Conservation (phyloP, 2,113 vertebrate species). For the Cardinalis cardinalis region DNA sequence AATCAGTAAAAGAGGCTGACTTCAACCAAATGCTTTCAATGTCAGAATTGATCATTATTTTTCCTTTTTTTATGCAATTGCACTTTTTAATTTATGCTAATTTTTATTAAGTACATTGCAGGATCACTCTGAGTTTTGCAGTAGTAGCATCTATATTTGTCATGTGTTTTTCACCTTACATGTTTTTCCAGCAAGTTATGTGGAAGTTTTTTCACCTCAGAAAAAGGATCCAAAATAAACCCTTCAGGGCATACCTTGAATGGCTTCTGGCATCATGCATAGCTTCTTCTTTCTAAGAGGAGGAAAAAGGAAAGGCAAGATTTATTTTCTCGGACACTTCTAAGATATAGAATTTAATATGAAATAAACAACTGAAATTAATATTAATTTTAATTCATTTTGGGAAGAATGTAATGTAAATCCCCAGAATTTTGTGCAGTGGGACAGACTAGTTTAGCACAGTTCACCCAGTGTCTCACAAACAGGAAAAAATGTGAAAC, state of each 20-base stretch:
- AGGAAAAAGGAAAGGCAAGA: neutral
- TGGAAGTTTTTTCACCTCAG: neutral
- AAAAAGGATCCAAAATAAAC: neutral
- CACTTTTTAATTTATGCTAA: neutral
- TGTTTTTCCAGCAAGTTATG: neutral
- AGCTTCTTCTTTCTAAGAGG: neutral
- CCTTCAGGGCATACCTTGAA: neutral
- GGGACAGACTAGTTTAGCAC: neutral
- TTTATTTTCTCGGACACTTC: neutral
- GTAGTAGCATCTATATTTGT: neutral
- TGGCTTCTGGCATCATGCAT: neutral
- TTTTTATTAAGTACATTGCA: neutral
- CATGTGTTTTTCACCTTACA: neutral
- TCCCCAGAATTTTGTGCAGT: neutral
- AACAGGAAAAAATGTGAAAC: neutral
- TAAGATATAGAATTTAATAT: neutral
- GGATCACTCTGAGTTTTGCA: accelerated
- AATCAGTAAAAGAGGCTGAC: neutral
- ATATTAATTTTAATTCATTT: neutral
- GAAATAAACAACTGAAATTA: neutral
- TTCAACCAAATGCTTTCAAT: neutral
- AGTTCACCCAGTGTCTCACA: neutral
- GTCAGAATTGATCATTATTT: neutral
- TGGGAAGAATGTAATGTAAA: neutral
- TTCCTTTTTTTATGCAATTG: neutral